Evolutionary conservation across 2,113 vertebrate species (phyloP).

Genomic region (Anarhynchus alexandrinus): DNA sequence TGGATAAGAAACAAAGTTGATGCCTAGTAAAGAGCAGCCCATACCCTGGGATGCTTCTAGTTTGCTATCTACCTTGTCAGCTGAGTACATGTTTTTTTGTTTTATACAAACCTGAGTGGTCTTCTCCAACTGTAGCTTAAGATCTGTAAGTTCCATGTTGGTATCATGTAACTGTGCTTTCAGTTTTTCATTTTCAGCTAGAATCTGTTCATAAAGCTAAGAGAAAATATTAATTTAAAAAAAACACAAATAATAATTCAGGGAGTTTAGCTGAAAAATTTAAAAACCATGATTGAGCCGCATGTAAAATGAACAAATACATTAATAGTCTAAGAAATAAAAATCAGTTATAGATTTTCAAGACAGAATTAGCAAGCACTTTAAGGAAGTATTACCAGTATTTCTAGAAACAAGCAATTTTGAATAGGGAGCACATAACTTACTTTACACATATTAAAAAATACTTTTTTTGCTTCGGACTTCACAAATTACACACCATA

Average conservation of each 20-base stretch:
- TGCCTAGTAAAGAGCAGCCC: background rate
- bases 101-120: slow-evolving; percentile 88
- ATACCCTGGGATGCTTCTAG: background rate
- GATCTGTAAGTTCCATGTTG: slow-evolving; percentile 91
- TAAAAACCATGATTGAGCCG: background rate
- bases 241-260: background rate
- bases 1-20: background rate
- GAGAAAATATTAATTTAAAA: slow-evolving; percentile 10
- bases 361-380: background rate
- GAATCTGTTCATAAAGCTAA: slow-evolving; percentile 98
- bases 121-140: slow-evolving; percentile 96
- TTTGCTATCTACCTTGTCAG: background rate
- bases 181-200: slow-evolving; percentile 96
- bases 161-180: slow-evolving; percentile 96
- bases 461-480: background rate
- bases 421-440: background rate
- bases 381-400: background rate
- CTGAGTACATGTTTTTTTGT: background rate
- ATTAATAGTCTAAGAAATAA: background rate
- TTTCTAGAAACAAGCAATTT: background rate
- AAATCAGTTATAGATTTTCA: background rate
- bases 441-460: background rate
- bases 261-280: background rate
- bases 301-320: background rate
- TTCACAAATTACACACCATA: background rate